A percentile compares a stretch with the other conserved stretches of the same genome.
Conservation (phyloP, 2,888 invertebrate genomes). For the Callosobruchus maculatus region DNA sequence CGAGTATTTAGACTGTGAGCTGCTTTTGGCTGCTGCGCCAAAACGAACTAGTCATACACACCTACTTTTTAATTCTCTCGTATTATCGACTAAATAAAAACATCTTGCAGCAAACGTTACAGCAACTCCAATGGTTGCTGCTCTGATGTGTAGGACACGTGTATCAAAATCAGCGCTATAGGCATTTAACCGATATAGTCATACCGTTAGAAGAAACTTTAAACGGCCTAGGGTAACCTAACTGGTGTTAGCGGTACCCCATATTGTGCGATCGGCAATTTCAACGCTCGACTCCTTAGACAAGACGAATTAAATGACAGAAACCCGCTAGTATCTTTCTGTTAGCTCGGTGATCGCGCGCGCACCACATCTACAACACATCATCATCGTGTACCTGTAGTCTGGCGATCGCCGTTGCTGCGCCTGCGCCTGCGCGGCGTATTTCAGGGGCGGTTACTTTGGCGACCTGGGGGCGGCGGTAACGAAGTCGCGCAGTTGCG, state of each 20-base stretch:
- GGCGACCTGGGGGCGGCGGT: slow-evolving; percentile 45
- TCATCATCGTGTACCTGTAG: neutral
- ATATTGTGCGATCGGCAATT: neutral
- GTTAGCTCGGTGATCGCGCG: neutral
- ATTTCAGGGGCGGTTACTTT: slow-evolving; percentile 39
- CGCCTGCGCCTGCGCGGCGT: slow-evolving; percentile 11
- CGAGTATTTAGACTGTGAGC: too few relatives aligned
- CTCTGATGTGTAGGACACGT: too few relatives aligned
- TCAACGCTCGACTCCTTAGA: neutral
- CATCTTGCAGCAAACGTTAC: neutral
- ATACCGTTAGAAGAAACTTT: too few relatives aligned
- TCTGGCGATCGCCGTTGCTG: neutral
- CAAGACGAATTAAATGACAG: neutral
- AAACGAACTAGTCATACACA: too few relatives aligned
- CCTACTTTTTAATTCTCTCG: too few relatives aligned
- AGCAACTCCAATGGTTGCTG: too few relatives aligned
- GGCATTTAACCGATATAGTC: too few relatives aligned
- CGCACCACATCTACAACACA: neutral
- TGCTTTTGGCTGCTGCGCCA: too few relatives aligned
- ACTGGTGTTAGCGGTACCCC: too few relatives aligned
- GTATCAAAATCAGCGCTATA: too few relatives aligned
- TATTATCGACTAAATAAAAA: neutral
- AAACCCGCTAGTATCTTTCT: neutral
- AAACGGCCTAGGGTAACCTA: too few relatives aligned
- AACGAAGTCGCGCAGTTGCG: slow-evolving; percentile 47